Evolutionary conservation across 2,888 invertebrate genomes (phyloP).

Genomic region (Heliconius charithonia): DNA sequence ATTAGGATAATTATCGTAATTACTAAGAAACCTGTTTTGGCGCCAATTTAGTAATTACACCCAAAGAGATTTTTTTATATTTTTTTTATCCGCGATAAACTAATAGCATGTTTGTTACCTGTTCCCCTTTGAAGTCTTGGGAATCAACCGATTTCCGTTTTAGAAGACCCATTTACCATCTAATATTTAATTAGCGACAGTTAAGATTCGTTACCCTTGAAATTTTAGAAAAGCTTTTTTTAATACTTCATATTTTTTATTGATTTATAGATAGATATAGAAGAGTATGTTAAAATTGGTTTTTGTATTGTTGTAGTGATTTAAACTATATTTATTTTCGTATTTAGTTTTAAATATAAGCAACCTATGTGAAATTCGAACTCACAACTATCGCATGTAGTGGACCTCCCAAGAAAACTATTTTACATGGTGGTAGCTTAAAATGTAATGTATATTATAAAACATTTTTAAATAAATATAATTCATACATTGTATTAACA

Average conservation of each 20-base stretch:
- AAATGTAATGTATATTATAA: too few species aligned
- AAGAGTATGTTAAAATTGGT: not conserved
- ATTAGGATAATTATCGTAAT: slow-evolving; percentile 79
- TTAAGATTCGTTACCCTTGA: slow-evolving; percentile 32
- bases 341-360: not conserved
- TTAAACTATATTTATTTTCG: not conserved
- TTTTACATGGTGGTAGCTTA: too few species aligned
- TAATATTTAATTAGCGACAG: slow-evolving; percentile 44
- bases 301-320: not conserved
- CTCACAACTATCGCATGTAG: not conserved
- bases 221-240: not conserved
- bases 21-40: slow-evolving; percentile 70
- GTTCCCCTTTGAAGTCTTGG: slow-evolving; percentile 35
- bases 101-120: slow-evolving; percentile 47
- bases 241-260: not conserved
- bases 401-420: too few species aligned
- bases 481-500: too few species aligned
- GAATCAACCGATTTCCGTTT: slow-evolving; percentile 43
- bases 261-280: not conserved
- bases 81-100: slow-evolving; percentile 43
- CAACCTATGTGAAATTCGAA: not conserved
- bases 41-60: slow-evolving; percentile 59
- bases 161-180: slow-evolving; percentile 30
- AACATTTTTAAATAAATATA: too few species aligned
- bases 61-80: slow-evolving; percentile 49